Percentiles rank a stretch among this genome's conserved stretches.
Conservation (phyloP, 2,888 invertebrate genomes). For the Darwinula stevensoni region DNA sequence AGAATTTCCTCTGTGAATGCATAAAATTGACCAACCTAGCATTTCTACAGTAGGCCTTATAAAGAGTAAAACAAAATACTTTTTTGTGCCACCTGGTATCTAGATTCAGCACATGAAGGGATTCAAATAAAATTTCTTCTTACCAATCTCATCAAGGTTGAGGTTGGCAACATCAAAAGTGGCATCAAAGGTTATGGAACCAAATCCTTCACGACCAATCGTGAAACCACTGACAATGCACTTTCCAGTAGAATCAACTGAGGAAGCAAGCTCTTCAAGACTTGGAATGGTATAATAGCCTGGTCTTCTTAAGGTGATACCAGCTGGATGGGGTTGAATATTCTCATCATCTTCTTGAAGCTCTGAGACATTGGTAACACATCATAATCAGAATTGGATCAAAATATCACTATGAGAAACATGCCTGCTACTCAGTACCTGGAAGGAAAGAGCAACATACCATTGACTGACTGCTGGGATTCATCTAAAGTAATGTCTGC, state of each 20-base stretch:
- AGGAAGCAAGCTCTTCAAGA: slow-evolving; percentile 41
- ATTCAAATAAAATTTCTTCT: slow-evolving; percentile 12
- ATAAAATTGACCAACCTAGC: too few relatives aligned
- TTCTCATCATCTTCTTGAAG: not conserved
- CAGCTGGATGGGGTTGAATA: slow-evolving; percentile 30
- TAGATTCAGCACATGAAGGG: not conserved
- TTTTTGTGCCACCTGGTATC: not conserved
- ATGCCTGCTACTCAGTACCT: too few relatives aligned
- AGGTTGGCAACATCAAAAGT: slow-evolving; percentile 52
- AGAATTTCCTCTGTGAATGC: too few relatives aligned
- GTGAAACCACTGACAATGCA: slow-evolving; percentile 64
- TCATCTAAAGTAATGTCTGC: too few relatives aligned
- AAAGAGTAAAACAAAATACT: not conserved
- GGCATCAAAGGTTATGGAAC: slow-evolving; percentile 59
- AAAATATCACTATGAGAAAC: too few relatives aligned
- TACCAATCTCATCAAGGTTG: slow-evolving; percentile 57
- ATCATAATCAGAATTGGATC: too few relatives aligned
- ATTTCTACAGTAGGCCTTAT: too few relatives aligned
- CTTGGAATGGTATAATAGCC: slow-evolving; percentile 80
- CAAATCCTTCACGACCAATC: slow-evolving; percentile 62
- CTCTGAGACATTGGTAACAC: too few relatives aligned
- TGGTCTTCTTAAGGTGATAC: slow-evolving; percentile 38
- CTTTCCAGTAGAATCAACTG: slow-evolving; percentile 34
- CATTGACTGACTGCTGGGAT: too few relatives aligned
- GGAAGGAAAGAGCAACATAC: too few relatives aligned